Evolutionary conservation across 2,888 invertebrate genomes (phyloP).

Genomic region (Sarcophaga rosellei): DNA sequence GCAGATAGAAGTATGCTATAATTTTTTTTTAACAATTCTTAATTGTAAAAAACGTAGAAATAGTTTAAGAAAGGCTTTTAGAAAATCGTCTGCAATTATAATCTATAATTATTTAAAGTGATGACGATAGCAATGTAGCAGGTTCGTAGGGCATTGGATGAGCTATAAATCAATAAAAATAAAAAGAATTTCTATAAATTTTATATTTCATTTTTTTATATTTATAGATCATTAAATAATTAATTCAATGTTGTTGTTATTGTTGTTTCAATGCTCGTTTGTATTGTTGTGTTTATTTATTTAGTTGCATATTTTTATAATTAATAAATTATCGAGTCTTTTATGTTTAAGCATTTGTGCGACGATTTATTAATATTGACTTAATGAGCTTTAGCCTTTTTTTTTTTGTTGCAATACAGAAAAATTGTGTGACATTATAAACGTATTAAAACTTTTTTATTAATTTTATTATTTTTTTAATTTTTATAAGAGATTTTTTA

Average conservation of each 20-base stretch:
- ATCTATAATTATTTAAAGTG: neutral
- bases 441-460: too few relatives aligned
- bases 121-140: too few relatives aligned
- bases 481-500: too few relatives aligned
- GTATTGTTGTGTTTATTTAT: constrained; percentile 1
- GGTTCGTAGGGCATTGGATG: too few relatives aligned
- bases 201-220: constrained; percentile 5
- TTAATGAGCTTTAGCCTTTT: too few relatives aligned
- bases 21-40: too few relatives aligned
- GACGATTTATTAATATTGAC: neutral
- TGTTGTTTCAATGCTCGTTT: neutral
- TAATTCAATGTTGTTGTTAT: constrained; percentile 2
- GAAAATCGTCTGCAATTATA: neutral
- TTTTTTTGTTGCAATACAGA: neutral
- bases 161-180: too few relatives aligned
- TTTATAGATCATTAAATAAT: constrained; percentile 32
- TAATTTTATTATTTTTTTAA: too few relatives aligned
- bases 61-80: neutral
- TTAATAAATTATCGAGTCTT: constrained; percentile 45
- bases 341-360: neutral
- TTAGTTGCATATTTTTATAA: constrained; percentile 19
- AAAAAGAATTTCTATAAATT: constrained; percentile 19
- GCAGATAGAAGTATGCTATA: too few relatives aligned
- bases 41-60: too few relatives aligned
- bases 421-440: neutral